Evolutionary conservation across 2,113 vertebrate genomes (phyloP).

Genomic region (Lepus timidus): DNA sequence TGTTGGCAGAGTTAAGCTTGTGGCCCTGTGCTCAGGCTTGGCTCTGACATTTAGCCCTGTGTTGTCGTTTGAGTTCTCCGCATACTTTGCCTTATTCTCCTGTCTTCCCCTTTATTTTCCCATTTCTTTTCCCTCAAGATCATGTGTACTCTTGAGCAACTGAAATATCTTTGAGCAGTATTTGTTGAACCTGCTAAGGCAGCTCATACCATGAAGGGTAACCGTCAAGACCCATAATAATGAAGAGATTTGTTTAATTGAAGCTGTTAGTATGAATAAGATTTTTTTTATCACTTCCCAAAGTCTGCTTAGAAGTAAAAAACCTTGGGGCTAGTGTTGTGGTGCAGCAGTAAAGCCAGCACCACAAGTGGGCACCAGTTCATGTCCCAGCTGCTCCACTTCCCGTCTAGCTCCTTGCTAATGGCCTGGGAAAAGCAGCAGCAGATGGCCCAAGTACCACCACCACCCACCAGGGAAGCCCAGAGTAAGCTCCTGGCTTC

Average conservation of each 20-base stretch:
- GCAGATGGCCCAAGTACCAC: too few species aligned
- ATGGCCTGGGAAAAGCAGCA: too few species aligned
- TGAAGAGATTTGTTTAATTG: not conserved
- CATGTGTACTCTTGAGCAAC: not conserved
- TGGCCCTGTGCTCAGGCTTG: too few species aligned
- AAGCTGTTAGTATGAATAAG: slow-evolving; percentile 12
- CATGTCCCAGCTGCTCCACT: too few species aligned
- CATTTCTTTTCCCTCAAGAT: not conserved
- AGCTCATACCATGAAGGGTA: not conserved
- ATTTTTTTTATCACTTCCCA: not conserved
- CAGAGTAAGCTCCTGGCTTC: too few species aligned
- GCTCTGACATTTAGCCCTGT: not conserved
- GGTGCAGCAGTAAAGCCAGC: too few species aligned
- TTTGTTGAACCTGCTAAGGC: not conserved
- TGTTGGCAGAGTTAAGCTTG: not conserved
- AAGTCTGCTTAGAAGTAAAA: slow-evolving; percentile 27
- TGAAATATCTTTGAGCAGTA: slow-evolving; percentile 9
- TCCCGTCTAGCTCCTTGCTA: too few species aligned
- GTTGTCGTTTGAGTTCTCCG: not conserved
- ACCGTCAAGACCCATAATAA: not conserved
- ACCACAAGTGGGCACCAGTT: too few species aligned
- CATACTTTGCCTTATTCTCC: not conserved
- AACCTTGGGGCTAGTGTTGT: not conserved
- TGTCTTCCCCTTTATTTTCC: not conserved
- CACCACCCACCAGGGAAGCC: too few species aligned